Conservation (phyloP, 1,140 invertebrate species). For the Bilobella aurantiaca region DNA sequence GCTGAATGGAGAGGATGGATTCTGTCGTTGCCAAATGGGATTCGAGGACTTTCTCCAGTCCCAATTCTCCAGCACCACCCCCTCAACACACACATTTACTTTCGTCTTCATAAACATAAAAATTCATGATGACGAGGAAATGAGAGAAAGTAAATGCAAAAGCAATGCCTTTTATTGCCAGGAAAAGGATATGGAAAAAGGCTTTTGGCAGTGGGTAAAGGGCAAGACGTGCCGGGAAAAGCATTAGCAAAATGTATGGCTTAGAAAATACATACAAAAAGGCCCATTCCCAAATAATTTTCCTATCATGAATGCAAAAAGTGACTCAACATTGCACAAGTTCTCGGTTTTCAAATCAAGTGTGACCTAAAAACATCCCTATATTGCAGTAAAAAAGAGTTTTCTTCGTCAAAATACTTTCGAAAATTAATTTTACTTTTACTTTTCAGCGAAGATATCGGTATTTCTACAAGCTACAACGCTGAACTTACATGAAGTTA, state of each 20-base stretch:
- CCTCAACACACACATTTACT: conserved; percentile 7
- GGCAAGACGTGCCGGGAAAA: not conserved
- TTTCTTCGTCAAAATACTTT: no score
- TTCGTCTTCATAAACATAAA: conserved; percentile 3
- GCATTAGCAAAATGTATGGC: not conserved
- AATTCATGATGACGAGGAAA: conserved; percentile 8
- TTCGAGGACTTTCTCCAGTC: not conserved
- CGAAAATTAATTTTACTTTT: no score
- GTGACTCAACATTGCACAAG: no score
- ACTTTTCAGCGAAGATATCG: no score
- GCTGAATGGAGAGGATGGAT: not conserved
- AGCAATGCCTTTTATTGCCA: not conserved
- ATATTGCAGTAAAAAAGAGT: no score
- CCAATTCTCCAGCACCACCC: not conserved
- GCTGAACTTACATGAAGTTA: no score
- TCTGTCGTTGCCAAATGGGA: not conserved
- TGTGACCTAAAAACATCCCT: no score
- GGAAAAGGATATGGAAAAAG: not conserved
- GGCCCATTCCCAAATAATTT: no score
- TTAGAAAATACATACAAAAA: no score
- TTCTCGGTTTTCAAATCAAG: no score
- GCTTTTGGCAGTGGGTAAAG: not conserved
- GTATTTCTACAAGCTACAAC: no score
- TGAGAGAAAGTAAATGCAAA: conserved; percentile 5
- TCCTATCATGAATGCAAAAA: no score